Evolutionary conservation across 2,113 vertebrate genomes (phyloP), one percentile per base, ranked within the genome.

Genomic region (Syrmaticus mikado): DNA sequence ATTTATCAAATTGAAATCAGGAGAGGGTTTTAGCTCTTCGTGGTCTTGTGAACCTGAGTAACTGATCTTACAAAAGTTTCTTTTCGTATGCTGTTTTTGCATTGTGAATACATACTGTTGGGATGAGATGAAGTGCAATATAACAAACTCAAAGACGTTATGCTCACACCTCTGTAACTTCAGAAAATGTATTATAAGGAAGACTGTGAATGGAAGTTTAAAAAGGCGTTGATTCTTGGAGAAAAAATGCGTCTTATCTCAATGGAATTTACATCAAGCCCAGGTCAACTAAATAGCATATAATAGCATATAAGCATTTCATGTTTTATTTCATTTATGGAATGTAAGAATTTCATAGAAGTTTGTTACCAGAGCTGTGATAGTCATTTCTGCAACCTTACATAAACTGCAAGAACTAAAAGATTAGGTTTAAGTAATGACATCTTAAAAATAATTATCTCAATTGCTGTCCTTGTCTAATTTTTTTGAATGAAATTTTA

Each of bases 1-100:
- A 94, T 94, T 94, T 84, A 76, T 95, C 82, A 82, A 61, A 91
- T 87, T 85, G 76, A 55, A 90, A 78, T 82, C 67, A 85, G 52
- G n/a, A 85, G 38, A 60, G 18, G 9, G 13, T 52, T 92, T 93
- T 94, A 60, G 24, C 32, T 89, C 57, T 66, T 64, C 38, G 43
- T 40, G 55, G 25, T 45, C 55, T 70, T 65, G 40, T 55, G 82
- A 85, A 90, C 28, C 66, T 30, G 13, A 1, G 1, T 53, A 87
- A 53, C 52, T 90, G 82, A 17, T 4, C 14, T 57, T 71, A 70
- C 65, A 85, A 93, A 65, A 40, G 9, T 34, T 93, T 74, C 21
- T 41, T 34, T 62, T 75, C 62, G 46, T 70, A n/a, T 65, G 40
- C 45, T 77, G 30, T 20, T 8, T 92, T 91, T 85, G 32, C 45